Evolutionary conservation across 2,797 vertebrate genomes (phyloP), one percentile per base, ranked within the genome.

Genomic region (Fistularia tabacaria): DNA sequence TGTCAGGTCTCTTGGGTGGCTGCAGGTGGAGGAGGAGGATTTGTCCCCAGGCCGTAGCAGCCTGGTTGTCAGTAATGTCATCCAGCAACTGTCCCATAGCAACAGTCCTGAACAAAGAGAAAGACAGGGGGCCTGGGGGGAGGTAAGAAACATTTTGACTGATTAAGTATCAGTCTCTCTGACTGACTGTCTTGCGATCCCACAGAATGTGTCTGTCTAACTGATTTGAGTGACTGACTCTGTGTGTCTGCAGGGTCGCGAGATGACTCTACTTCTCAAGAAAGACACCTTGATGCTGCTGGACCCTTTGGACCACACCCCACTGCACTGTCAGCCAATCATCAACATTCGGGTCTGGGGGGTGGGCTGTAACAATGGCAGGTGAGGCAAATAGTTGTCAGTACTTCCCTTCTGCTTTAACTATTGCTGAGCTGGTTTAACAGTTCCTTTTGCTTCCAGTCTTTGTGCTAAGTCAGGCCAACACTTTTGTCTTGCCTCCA

Each of bases 321-420:
- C 94, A 51, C 92, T 98, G 67, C 94, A 97, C 74, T 89, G 87
- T 76, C 96, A 98, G 80, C 95, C 94, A 83, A 94, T 98, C 76
- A 89, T 93, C 76, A 94, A 92, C 87, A 98, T 98, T 71, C 95
- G 95, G 3, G 94, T 98, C 11, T 98, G 96, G 96, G 95, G 96
- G 0, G 95, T 98, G 71, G 96, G 95, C 85, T 97, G 95, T 88
- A 93, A 95, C 89, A 94, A 95, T 0, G 95, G 95, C 87, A 95
- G 96, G 96, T 96, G 77, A 89, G 90, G 77, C 63, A 64, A 44
- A 40, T 3, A 43, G 10, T 14, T 3, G 9, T 1, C 42, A 3
- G 6, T 10, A 36, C 1, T 1, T 14, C 39, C 49, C 38, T 13
- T 14, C 13, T n/a, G 14, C 37, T 14, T 15, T 6, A 10, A 14